Evolutionary conservation across 2,113 vertebrate species (phyloP), one percentile per base, ranked within the genome.

Genomic region (Rhinogobius similis): DNA sequence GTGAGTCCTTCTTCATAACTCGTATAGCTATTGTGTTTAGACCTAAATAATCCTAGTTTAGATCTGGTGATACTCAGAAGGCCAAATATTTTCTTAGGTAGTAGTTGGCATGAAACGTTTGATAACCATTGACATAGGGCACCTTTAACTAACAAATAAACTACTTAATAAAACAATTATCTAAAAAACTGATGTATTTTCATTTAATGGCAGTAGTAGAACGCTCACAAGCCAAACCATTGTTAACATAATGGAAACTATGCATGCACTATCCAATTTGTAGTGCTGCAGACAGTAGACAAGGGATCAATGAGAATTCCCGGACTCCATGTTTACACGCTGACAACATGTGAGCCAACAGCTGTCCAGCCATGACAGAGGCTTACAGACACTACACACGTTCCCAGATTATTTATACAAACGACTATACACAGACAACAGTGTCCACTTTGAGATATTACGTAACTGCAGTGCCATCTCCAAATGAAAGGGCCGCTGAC

Each of bases 281-380:
- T n/a, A 64, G 20, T 8, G 18, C 20, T 10, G n/a, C 20, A 26
- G 48, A 32, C 62, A 32, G 61, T 23, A 77, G 62, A 77, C 62
- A 67, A 55, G 59, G 44, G 55, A 32, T 52, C 53, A 29, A 43
- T 65, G 63, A 1, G n/a, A 64, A 76, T 52, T 72, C 43, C 58
- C 39, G 32, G 44, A 12, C 9, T 68, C 55, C 44, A 67, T 67
- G 73, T 73, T 82, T 71, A 84, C 75, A 77, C 55, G 41, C 0
- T 4, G 62, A 69, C 1, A 38, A 64, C 74, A 61, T 56, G 29
- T 14, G 53, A 63, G 59, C 4, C n/a, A 63, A 70, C 70, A 86
- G 82, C 75, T 81, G 77, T 44, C 18, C 18, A 26, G 50, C 62
- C 24, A 29, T n/a, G 52, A 36, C 4, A 41, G 70, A 38, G 18